Evolutionary conservation across 2,113 vertebrate genomes (phyloP).

Genomic region (Elaphurus davidianus): DNA sequence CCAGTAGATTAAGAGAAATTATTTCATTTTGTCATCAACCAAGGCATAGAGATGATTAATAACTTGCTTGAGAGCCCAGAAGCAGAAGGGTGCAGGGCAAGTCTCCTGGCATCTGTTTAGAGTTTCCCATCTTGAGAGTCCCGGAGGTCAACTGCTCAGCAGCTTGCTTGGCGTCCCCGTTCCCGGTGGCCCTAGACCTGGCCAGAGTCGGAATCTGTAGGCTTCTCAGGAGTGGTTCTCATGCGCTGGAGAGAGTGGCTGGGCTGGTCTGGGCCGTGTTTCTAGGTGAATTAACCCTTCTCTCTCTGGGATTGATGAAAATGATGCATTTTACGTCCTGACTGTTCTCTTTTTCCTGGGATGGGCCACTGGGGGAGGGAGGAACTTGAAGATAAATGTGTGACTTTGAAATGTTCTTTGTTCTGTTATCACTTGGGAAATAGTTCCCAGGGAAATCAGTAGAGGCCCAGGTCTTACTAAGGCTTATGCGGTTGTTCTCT

Average conservation of each 20-base stretch:
- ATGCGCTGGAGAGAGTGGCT: accelerated
- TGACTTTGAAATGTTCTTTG: background rate
- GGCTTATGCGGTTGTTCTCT: background rate
- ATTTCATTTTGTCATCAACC: background rate
- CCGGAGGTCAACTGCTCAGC: background rate
- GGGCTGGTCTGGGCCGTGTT: accelerated
- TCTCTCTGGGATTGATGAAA: background rate
- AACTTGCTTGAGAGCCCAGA: background rate
- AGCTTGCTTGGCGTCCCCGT: background rate
- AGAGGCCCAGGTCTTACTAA: background rate
- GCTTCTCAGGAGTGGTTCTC: background rate
- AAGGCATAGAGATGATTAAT: background rate
- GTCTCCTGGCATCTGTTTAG: background rate
- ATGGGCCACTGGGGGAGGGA: background rate
- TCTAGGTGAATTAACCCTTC: background rate
- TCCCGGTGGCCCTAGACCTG: background rate
- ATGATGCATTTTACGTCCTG: background rate
- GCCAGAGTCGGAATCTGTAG: background rate
- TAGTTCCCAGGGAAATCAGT: background rate
- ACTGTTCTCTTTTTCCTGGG: background rate
- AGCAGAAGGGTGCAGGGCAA: background rate
- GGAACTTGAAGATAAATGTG: background rate
- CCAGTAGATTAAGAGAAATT: background rate
- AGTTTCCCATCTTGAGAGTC: background rate
- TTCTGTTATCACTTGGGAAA: background rate